Evolutionary conservation across 2,888 invertebrate species (phyloP).

Genomic region (Drosophila sordidapex): DNA sequence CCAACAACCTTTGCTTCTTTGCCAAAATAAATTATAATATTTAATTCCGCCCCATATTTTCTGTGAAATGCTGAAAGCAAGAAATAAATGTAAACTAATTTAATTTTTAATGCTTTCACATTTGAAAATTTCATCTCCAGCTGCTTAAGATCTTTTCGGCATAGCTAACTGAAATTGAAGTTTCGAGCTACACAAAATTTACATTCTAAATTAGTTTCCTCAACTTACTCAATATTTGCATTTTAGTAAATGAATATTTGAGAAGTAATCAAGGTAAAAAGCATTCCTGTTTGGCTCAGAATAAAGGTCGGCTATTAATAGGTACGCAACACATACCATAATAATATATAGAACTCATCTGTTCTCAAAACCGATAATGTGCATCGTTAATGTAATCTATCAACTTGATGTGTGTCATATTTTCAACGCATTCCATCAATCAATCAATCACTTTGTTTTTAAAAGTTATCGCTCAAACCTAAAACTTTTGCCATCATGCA

Average conservation of each 20-base stretch:
- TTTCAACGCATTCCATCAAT: slow-evolving; percentile 23
- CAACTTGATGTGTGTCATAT: slow-evolving; percentile 14
- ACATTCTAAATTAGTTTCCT: slow-evolving; percentile 10
- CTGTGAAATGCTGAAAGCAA: neutral
- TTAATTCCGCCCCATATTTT: slow-evolving; percentile 5
- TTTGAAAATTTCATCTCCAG: neutral
- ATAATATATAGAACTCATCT: neutral
- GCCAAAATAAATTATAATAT: slow-evolving; percentile 20
- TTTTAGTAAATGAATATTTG: neutral
- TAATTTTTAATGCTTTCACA: slow-evolving; percentile 14
- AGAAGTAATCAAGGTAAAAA: neutral
- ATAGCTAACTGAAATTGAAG: slow-evolving; percentile 1
- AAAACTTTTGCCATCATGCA: slow-evolving; percentile 22
- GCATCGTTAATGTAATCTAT: slow-evolving; percentile 23
- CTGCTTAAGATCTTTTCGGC: slow-evolving; percentile 1
- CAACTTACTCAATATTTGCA: slow-evolving; percentile 1
- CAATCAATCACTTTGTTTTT: slow-evolving; percentile 28
- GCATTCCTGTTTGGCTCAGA: neutral
- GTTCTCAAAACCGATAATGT: neutral
- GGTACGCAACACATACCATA: neutral
- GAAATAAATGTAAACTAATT: neutral
- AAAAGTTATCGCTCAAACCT: slow-evolving; percentile 5
- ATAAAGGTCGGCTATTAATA: neutral
- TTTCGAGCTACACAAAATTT: neutral
- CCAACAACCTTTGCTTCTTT: neutral